Conservation (phyloP, 2,113 vertebrate genomes). For the Tor tambroides region DNA sequence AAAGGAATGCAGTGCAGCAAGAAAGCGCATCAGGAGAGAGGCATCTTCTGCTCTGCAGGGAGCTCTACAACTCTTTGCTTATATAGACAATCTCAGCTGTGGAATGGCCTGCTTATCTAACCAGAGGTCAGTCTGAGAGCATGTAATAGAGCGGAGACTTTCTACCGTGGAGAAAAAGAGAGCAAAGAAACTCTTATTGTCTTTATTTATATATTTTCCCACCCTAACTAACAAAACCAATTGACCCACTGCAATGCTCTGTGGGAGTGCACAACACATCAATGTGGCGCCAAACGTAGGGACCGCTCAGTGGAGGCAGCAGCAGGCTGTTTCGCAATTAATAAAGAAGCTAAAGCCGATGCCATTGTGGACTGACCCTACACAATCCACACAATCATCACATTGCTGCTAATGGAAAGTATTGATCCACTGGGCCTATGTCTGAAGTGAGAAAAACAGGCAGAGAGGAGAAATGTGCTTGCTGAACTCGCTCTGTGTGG, state of each 20-base stretch:
- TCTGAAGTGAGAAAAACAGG: slow-evolving; percentile 60
- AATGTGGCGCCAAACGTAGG: slow-evolving; percentile 30
- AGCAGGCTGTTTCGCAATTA: slow-evolving; percentile 69
- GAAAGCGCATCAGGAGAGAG: slow-evolving; percentile 12
- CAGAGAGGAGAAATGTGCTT: slow-evolving; percentile 38
- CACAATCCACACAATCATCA: slow-evolving; percentile 63
- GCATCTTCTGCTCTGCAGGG: background rate
- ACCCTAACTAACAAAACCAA: slow-evolving; percentile 34
- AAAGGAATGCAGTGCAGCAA: background rate
- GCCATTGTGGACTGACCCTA: slow-evolving; percentile 63
- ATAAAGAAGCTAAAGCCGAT: slow-evolving; percentile 67
- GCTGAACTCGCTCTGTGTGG: slow-evolving; percentile 31
- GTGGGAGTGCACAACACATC: slow-evolving; percentile 45
- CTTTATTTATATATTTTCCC: slow-evolving; percentile 38
- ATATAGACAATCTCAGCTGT: slow-evolving; percentile 3
- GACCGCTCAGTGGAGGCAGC: slow-evolving; percentile 34
- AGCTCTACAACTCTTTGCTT: background rate
- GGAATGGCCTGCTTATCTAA: slow-evolving; percentile 35
- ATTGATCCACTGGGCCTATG: slow-evolving; percentile 74
- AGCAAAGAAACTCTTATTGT: slow-evolving; percentile 11
- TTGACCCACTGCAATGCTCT: slow-evolving; percentile 27
- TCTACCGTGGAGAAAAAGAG: background rate
- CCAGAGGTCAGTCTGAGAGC: slow-evolving; percentile 10
- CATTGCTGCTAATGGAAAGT: slow-evolving; percentile 74
- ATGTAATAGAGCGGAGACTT: background rate